A percentile compares a stretch with the other conserved stretches of the same genome.
Evolutionary conservation across 2,888 invertebrate species (phyloP).

Genomic region (Agonopterix heracliana): DNA sequence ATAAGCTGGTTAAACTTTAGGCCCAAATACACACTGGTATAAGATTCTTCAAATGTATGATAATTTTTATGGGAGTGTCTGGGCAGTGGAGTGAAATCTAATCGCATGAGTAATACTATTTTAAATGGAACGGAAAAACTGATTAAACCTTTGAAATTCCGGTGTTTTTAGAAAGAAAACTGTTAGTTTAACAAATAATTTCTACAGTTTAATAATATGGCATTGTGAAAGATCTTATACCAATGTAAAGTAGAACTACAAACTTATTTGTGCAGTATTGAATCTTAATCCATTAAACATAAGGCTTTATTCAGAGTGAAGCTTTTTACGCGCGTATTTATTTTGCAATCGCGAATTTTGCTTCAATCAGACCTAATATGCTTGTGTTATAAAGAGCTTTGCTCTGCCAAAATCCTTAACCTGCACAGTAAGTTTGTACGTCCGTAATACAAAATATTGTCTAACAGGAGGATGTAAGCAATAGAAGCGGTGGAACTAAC

Average conservation of each 20-base stretch:
- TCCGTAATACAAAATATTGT: constrained; percentile 50
- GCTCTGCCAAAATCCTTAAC: constrained; percentile 1
- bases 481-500: constrained; percentile 54
- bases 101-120: too few species aligned
- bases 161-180: too few species aligned
- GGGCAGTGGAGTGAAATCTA: neutral
- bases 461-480: constrained; percentile 68
- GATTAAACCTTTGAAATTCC: too few species aligned
- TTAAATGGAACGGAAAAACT: too few species aligned
- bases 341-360: too few species aligned
- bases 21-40: constrained; percentile 13
- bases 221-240: constrained; percentile 2
- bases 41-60: constrained; percentile 6
- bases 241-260: constrained; percentile 13
- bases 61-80: neutral
- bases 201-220: neutral
- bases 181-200: neutral
- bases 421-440: constrained; percentile 45
- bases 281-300: neutral
- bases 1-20: constrained; percentile 16
- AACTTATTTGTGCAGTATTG: constrained; percentile 27
- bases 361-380: too few species aligned
- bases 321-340: too few species aligned
- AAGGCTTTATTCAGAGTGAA: constrained; percentile 1
- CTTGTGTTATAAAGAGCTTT: neutral